Percentiles rank a stretch among this genome's conserved stretches.
Conservation (phyloP, 53 echinoderm and acorn worm genomes). For the Henricia sp. region DNA sequence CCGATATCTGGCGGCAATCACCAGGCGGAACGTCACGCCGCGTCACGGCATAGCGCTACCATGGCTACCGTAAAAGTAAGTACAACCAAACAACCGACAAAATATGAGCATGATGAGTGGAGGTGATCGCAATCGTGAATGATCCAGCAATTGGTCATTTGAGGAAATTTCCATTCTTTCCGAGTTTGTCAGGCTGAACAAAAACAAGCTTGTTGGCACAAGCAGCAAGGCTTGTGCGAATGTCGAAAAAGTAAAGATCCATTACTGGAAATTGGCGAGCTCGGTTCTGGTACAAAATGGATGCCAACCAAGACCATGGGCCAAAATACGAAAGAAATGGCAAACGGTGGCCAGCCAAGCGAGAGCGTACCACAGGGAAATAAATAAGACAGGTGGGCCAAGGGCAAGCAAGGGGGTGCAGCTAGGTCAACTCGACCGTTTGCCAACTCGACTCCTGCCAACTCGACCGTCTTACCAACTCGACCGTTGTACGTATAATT, state of each 20-base stretch:
- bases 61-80: neutral
- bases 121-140: neutral
- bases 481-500: too few relatives aligned
- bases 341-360: neutral
- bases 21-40: too few relatives aligned
- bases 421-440: too few relatives aligned
- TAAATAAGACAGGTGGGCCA: neutral
- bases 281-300: neutral
- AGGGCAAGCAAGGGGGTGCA: too few relatives aligned
- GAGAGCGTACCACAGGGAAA: slow-evolving; percentile 12
- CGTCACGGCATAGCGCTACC: too few relatives aligned
- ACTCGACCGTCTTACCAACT: too few relatives aligned
- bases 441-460: too few relatives aligned
- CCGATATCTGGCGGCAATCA: too few relatives aligned
- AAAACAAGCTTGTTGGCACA: slow-evolving; percentile 33
- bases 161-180: slow-evolving; percentile 2
- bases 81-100: neutral
- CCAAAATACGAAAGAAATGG: slow-evolving; percentile 17
- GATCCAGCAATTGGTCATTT: slow-evolving; percentile 20
- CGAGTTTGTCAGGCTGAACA: neutral
- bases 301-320: neutral
- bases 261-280: slow-evolving; percentile 25
- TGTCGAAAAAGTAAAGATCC: slow-evolving; percentile 2
- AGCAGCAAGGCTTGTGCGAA: slow-evolving; percentile 16
- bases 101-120: neutral